These are phyloP conservation scores for Azorinus chamasolen DNA, from an alignment of 2,888 invertebrate genomes.

Conservation along the genomic window DNA sequence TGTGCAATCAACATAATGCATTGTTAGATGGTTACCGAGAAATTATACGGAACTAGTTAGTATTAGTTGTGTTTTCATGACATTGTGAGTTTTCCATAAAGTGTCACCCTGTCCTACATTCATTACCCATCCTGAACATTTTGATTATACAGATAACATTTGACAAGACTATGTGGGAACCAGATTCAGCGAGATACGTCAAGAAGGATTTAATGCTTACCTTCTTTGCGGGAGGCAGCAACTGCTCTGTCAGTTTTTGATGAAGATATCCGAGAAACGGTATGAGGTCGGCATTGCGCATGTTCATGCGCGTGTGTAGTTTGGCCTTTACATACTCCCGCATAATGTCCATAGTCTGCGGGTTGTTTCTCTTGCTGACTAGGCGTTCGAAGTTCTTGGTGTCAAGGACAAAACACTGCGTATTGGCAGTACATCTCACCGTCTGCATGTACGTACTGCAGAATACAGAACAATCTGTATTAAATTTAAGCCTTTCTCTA, in stretches of 20 bases:
- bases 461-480: constrained; percentile 27
- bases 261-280: constrained; percentile 77
- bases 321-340: constrained; percentile 76
- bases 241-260: constrained; percentile 76
- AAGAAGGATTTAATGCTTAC: constrained; percentile 33
- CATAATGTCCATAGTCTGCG: constrained; percentile 75
- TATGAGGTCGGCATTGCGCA: constrained; percentile 75
- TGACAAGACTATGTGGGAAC: too few species aligned
- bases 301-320: constrained; percentile 71
- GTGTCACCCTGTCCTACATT: too few species aligned
- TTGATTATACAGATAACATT: too few species aligned
- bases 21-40: too few species aligned
- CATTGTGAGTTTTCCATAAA: too few species aligned
- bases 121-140: too few species aligned
- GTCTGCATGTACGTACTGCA: constrained; percentile 82
- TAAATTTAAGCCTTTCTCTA: too few species aligned
- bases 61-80: too few species aligned
- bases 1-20: too few species aligned
- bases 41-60: too few species aligned
- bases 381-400: constrained; percentile 84
- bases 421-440: constrained; percentile 79
- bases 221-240: constrained; percentile 68
- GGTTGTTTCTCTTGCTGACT: constrained; percentile 78
- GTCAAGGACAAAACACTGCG: constrained; percentile 83
- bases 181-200: too few species aligned